A percentile compares a stretch with the other conserved stretches of the same genome.
These are phyloP conservation scores for Eolophus roseicapilla DNA, from an alignment of 2,113 vertebrate species.

Conservation along the genomic window DNA sequence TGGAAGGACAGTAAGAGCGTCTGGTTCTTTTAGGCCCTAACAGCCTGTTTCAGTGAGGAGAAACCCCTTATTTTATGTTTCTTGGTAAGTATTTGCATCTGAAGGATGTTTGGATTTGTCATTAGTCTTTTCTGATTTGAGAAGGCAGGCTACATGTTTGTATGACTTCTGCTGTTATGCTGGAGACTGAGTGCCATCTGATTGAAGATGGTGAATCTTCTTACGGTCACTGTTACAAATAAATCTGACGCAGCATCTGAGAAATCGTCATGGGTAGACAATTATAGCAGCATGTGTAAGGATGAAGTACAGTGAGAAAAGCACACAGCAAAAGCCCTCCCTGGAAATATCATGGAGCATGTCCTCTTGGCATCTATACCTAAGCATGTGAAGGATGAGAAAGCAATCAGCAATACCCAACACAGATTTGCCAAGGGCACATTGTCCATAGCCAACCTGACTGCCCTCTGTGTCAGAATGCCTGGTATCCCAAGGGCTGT, in stretches of 20 bases:
- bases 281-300: not conserved
- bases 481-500: not conserved
- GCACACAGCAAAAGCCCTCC: not conserved
- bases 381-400: accelerated
- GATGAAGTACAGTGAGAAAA: not conserved
- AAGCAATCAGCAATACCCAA: not conserved
- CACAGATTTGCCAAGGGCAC: not conserved
- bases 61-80: not conserved
- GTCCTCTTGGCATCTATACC: not conserved
- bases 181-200: not conserved
- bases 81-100: not conserved
- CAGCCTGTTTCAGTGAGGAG: not conserved
- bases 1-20: not conserved
- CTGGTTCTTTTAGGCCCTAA: not conserved
- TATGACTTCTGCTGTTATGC: not conserved
- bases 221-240: not conserved
- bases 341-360: not conserved
- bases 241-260: not conserved
- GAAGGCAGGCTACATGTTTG: not conserved
- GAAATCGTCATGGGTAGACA: not conserved
- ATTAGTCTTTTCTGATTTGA: not conserved
- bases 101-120: not conserved
- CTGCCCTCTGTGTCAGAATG: not conserved
- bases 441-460: not conserved
- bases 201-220: not conserved